A percentile compares a stretch with the other conserved stretches of the same genome.
phyloP scores from a whole-genome alignment of 1,140 invertebrate species.

The Neodiprion virginianus region DNA sequence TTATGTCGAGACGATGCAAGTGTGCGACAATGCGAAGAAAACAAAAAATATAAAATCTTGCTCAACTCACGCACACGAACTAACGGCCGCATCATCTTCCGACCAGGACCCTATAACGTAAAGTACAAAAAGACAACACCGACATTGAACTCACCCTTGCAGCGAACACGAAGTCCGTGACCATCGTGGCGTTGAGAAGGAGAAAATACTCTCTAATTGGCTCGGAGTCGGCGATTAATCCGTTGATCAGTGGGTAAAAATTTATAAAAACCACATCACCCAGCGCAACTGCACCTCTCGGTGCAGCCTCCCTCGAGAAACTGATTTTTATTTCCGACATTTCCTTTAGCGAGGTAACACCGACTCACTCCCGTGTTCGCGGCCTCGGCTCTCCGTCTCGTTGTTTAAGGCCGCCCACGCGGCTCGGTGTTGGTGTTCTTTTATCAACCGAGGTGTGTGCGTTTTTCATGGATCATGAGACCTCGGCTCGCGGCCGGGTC shows the following conservation, averaged over 20 bases:
- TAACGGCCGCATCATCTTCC: too few species aligned
- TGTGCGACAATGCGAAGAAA: too few species aligned
- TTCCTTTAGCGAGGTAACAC: constrained; percentile 21
- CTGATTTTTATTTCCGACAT: constrained; percentile 30
- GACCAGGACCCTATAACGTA: too few species aligned
- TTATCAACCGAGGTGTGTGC: background rate
- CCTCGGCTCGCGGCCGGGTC: background rate
- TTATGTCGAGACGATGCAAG: too few species aligned
- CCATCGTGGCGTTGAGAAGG: too few species aligned
- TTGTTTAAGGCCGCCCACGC: background rate
- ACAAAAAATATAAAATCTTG: too few species aligned
- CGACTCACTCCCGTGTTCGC: constrained; percentile 1
- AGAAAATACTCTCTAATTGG: too few species aligned
- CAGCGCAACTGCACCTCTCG: background rate
- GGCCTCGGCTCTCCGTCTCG: background rate
- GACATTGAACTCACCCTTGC: background rate
- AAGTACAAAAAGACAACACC: too few species aligned
- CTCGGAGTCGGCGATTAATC: too few species aligned
- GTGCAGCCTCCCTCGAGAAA: constrained; percentile 16
- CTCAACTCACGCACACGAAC: too few species aligned
- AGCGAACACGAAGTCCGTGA: background rate
- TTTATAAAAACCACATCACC: background rate
- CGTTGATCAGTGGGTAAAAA: background rate
- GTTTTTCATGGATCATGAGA: background rate
- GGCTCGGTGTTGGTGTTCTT: constrained; percentile 4